phyloP scores from a whole-genome alignment of 2,888 invertebrate genomes.

The Eueremaeus valkanovi region DNA sequence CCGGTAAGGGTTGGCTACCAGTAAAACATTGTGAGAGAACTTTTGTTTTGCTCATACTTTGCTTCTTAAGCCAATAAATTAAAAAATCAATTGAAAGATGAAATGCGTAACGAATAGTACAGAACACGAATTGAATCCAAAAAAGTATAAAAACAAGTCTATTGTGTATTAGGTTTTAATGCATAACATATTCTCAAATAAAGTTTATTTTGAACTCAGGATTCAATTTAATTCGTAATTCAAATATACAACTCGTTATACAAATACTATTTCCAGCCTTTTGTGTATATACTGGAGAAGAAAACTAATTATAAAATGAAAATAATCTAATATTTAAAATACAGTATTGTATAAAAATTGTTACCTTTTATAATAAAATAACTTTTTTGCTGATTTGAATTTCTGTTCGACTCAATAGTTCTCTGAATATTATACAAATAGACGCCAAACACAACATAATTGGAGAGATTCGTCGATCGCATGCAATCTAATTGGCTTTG shows the following conservation, averaged over 20 bases:
- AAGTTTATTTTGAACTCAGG: not conserved
- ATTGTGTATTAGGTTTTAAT: not conserved
- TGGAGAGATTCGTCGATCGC: not conserved
- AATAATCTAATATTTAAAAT: not conserved
- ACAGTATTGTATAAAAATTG: not conserved
- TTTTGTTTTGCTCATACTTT: not conserved
- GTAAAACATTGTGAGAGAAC: not conserved
- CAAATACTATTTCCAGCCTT: too few species aligned
- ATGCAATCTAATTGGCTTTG: not conserved
- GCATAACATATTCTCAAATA: not conserved
- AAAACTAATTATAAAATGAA: too few species aligned
- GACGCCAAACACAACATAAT: not conserved
- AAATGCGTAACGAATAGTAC: conserved; percentile 4
- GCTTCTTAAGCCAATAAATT: not conserved
- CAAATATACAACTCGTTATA: too few species aligned
- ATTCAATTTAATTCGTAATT: too few species aligned
- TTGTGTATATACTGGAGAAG: too few species aligned
- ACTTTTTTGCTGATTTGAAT: not conserved
- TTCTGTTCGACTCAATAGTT: not conserved
- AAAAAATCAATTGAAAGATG: conserved; percentile 12
- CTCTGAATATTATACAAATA: not conserved
- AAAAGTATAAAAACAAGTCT: not conserved
- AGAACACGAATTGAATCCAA: not conserved
- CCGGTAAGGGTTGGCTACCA: not conserved
- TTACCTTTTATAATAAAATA: not conserved